A percentile compares a stretch with the other conserved stretches of the same genome.
These are phyloP conservation scores for Anolis carolinensis DNA, from an alignment of 2,113 vertebrate species.

Conservation along the genomic window DNA sequence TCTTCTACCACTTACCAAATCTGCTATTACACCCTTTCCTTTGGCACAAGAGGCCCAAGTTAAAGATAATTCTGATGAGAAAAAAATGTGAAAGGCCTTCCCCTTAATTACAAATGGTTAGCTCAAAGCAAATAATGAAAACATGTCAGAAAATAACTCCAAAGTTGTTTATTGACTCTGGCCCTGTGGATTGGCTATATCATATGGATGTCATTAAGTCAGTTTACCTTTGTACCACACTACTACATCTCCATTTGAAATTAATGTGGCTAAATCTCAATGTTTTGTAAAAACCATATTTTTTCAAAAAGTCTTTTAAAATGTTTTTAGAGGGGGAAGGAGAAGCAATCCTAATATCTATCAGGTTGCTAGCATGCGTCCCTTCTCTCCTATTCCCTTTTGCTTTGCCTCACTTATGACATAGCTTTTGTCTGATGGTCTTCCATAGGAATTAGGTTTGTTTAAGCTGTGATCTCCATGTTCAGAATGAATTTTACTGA, in stretches of 20 bases:
- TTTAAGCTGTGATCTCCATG: not conserved
- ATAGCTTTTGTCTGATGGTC: conserved; percentile 54
- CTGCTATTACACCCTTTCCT: not conserved
- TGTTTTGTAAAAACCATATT: conserved; percentile 67
- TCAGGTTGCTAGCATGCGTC: conserved; percentile 56
- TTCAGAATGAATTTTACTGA: conserved; percentile 51
- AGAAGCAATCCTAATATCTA: conserved; percentile 56
- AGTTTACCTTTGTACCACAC: conserved; percentile 75
- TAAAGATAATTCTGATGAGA: conserved; percentile 46
- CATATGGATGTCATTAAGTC: conserved; percentile 79
- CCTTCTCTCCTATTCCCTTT: conserved; percentile 23
- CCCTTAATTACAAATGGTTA: conserved; percentile 65
- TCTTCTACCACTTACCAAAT: conserved; percentile 25
- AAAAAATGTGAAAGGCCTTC: conserved; percentile 60
- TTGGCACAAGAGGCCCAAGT: not conserved
- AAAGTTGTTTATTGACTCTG: conserved; percentile 81
- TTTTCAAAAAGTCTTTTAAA: conserved; percentile 59
- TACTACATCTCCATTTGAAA: conserved; percentile 62
- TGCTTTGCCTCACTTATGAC: conserved; percentile 15
- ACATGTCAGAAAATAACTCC: conserved; percentile 75
- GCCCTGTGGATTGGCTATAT: conserved; percentile 75
- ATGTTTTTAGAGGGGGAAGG: conserved; percentile 40
- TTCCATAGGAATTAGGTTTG: not conserved
- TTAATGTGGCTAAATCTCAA: conserved; percentile 70
- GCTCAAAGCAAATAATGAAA: conserved; percentile 72